phyloP scores from a whole-genome alignment of 2,888 invertebrate species.

The Cylloceria caligata region DNA sequence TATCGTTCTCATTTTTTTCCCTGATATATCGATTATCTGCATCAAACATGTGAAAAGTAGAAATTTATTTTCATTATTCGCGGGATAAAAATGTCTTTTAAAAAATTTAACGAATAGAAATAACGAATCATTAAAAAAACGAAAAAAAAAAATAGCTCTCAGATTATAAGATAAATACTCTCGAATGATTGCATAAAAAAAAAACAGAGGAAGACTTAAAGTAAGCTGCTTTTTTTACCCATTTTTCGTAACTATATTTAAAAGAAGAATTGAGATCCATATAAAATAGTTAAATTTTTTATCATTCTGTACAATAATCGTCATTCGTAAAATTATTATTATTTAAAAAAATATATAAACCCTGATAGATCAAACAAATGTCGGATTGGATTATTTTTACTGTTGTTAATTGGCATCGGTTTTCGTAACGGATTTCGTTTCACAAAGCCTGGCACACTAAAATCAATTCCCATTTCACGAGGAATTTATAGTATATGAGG shows the following conservation, averaged over 20 bases:
- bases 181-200: background rate
- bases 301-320: conserved; percentile 28
- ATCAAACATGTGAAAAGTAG: background rate
- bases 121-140: background rate
- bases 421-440: conserved; percentile 80
- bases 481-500: conserved; percentile 34
- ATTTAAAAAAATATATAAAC: conserved; percentile 59
- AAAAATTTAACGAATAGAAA: too few relatives aligned
- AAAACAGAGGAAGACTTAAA: background rate
- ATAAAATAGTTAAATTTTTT: background rate
- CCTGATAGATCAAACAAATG: conserved; percentile 83
- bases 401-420: conserved; percentile 82
- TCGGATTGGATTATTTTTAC: conserved; percentile 83
- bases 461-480: conserved; percentile 80
- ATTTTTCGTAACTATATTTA: too few relatives aligned
- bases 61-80: background rate
- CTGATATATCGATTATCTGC: background rate
- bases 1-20: background rate
- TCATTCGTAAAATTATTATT: conserved; percentile 29
- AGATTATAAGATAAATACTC: background rate
- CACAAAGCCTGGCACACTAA: conserved; percentile 81
- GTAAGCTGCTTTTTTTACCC: too few relatives aligned
- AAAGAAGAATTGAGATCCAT: too few relatives aligned
- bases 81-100: too few relatives aligned
- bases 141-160: background rate